Conservation (phyloP, 2,888 invertebrate genomes). For the Ametastegia equiseti region DNA sequence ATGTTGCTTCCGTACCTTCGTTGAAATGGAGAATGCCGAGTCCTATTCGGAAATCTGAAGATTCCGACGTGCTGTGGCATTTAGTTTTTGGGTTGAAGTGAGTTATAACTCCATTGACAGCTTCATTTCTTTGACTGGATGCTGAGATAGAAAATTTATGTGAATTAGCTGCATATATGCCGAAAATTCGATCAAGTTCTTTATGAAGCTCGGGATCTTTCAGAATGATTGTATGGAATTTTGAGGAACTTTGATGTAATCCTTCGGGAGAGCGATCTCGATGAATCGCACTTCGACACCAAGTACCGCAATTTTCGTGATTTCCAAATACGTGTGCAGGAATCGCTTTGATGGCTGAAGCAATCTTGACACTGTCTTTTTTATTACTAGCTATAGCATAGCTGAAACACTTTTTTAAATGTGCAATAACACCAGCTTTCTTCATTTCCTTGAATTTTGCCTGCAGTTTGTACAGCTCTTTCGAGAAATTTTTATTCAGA, state of each 20-base stretch:
- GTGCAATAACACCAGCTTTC: conserved; percentile 51
- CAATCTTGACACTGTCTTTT: conserved; percentile 28
- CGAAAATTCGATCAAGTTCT: too few species aligned
- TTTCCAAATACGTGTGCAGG: neutral
- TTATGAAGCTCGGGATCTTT: neutral
- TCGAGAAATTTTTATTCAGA: conserved; percentile 55
- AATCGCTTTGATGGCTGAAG: neutral
- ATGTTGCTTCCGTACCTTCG: too few species aligned
- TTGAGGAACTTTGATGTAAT: too few species aligned
- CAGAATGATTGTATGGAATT: neutral
- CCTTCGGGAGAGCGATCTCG: neutral
- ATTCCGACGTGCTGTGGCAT: conserved; percentile 28
- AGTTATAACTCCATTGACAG: neutral
- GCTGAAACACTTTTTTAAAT: conserved; percentile 57
- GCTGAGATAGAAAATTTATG: neutral
- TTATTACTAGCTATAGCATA: conserved; percentile 55
- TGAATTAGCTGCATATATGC: neutral
- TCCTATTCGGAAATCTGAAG: conserved; percentile 30
- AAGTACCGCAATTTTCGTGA: conserved; percentile 51
- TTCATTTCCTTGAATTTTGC: conserved; percentile 51
- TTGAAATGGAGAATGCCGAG: too few species aligned
- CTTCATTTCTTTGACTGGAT: neutral
- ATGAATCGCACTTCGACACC: conserved; percentile 53
- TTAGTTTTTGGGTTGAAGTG: conserved; percentile 17
- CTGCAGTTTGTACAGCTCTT: conserved; percentile 54